These are phyloP conservation scores for Cyaniris semiargus DNA, from an alignment of 2,888 invertebrate genomes.

Conservation along the genomic window DNA sequence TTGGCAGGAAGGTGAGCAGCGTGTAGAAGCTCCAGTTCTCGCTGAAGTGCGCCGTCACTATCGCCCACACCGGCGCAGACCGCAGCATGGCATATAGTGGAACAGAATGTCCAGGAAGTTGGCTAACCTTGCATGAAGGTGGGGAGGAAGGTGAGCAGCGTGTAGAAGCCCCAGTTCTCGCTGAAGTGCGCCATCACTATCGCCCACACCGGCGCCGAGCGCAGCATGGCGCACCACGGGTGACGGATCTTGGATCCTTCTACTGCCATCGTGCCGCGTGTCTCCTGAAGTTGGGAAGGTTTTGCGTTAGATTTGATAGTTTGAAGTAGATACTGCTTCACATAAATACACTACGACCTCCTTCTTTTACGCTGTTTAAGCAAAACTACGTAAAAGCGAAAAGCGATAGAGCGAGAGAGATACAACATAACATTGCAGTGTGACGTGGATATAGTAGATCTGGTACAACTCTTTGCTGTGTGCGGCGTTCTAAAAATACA, in stretches of 20 bases:
- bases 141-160: slow-evolving; percentile 89
- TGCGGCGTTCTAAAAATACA: no score
- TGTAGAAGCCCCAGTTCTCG: slow-evolving; percentile 95
- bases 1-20: slow-evolving; percentile 89
- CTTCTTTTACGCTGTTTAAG: no score
- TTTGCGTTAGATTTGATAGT: background rate
- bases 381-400: no score
- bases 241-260: slow-evolving; percentile 78
- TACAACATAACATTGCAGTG: no score
- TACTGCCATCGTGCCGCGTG: slow-evolving; percentile 73
- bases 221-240: slow-evolving; percentile 89
- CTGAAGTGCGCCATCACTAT: slow-evolving; percentile 91
- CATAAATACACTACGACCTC: no score
- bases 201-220: slow-evolving; percentile 90
- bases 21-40: slow-evolving; percentile 96
- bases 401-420: no score
- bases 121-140: slow-evolving; percentile 88
- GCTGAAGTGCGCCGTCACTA: slow-evolving; percentile 90
- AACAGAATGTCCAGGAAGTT: background rate
- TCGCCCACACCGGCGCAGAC: slow-evolving; percentile 91
- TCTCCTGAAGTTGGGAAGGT: slow-evolving; percentile 57
- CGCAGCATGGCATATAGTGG: slow-evolving; percentile 41
- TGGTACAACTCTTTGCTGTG: no score
- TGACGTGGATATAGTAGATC: no score
- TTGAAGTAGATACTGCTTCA: no score